Evolutionary conservation across 2,113 vertebrate genomes (phyloP).

Genomic region (Tyrannus savana): DNA sequence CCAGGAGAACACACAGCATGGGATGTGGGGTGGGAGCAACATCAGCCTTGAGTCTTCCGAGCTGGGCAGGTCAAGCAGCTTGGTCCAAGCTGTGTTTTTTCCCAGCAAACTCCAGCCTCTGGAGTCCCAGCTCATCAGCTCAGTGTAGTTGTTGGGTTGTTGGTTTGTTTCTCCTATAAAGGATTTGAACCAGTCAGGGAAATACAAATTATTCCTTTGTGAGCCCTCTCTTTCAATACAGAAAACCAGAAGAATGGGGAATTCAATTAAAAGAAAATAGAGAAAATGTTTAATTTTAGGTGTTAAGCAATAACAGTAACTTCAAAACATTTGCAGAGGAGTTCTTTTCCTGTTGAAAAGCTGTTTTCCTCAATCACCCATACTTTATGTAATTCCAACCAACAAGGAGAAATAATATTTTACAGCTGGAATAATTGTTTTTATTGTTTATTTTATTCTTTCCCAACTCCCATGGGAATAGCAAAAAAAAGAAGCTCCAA

Average conservation of each 20-base stretch:
- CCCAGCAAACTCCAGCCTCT: not conserved
- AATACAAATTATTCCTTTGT: not conserved
- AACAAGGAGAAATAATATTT: constrained; percentile 9
- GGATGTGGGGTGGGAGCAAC: not conserved
- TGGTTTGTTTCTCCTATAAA: not conserved
- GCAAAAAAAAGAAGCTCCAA: not conserved
- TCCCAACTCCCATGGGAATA: not conserved
- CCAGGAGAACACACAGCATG: not conserved
- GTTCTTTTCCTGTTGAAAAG: constrained; percentile 4
- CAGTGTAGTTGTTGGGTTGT: not conserved
- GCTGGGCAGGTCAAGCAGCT: not conserved
- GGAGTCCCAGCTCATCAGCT: not conserved
- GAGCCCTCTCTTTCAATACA: not conserved
- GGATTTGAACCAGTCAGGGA: not conserved
- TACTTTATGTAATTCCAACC: constrained; percentile 18
- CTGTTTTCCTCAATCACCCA: constrained; percentile 15
- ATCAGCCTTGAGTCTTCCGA: not conserved
- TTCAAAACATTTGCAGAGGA: not conserved
- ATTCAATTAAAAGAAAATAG: not conserved
- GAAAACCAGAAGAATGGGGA: not conserved
- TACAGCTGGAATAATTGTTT: constrained; percentile 10
- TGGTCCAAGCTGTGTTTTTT: not conserved
- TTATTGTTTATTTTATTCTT: constrained; percentile 11
- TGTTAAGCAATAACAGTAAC: constrained; percentile 25
- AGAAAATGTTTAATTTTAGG: constrained; percentile 26